These are phyloP conservation scores for Eristalinus aeneus DNA, from an alignment of 2,888 invertebrate genomes.

Conservation along the genomic window DNA sequence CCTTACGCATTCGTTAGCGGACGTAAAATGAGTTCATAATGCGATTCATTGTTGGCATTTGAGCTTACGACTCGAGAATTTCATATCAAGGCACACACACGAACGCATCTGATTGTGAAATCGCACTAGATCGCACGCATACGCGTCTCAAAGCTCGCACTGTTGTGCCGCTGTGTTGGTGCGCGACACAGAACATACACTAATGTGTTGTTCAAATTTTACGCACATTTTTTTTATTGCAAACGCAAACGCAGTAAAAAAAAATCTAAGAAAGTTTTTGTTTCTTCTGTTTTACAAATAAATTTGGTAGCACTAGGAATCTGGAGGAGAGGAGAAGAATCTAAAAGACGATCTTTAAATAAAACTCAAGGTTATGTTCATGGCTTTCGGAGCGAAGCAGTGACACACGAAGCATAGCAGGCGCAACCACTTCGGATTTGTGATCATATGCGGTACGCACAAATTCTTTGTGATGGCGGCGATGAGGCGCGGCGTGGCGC, in stretches of 20 bases:
- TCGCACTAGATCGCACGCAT: conserved; percentile 27
- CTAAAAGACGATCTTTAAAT: conserved; percentile 50
- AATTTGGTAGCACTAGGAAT: conserved; percentile 45
- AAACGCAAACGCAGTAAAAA: conserved; percentile 62
- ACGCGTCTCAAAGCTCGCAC: neutral
- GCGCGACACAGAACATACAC: conserved; percentile 29
- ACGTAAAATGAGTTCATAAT: conserved; percentile 48
- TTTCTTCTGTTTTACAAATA: conserved; percentile 11
- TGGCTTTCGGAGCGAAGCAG: conserved; percentile 51
- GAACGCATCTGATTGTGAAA: conserved; percentile 46
- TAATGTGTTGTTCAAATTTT: conserved; percentile 34
- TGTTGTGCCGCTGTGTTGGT: neutral
- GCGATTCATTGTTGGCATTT: conserved; percentile 53
- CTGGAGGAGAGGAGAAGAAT: neutral
- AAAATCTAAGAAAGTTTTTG: conserved; percentile 42
- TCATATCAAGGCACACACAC: conserved; percentile 28
- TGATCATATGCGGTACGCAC: conserved; percentile 57
- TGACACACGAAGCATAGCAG: conserved; percentile 40
- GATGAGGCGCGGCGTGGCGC: neutral
- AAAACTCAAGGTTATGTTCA: conserved; percentile 70
- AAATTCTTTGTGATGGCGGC: conserved; percentile 22
- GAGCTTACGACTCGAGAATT: conserved; percentile 37
- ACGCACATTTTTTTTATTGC: conserved; percentile 50
- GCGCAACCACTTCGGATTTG: conserved; percentile 54
- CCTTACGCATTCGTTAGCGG: conserved; percentile 49